Conservation (phyloP, 1,140 invertebrate species). For the Marisa cornuarietis region DNA sequence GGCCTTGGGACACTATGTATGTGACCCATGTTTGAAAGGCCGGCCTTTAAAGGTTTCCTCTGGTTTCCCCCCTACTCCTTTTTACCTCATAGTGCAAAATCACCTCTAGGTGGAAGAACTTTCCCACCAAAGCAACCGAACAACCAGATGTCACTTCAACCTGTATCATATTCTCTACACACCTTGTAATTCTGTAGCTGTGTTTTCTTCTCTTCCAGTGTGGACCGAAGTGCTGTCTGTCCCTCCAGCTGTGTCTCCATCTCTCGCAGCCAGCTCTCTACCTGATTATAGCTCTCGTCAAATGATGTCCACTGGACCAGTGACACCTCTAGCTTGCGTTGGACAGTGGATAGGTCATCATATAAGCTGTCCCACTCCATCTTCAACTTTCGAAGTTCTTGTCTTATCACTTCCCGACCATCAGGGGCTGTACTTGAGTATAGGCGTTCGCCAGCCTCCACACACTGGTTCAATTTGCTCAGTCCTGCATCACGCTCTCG, state of each 20-base stretch:
- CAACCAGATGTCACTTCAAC: too few relatives aligned
- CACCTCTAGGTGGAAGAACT: too few relatives aligned
- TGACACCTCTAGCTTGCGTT: slow-evolving; percentile 85
- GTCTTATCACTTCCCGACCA: slow-evolving; percentile 85
- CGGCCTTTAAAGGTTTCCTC: too few relatives aligned
- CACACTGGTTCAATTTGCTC: slow-evolving; percentile 81
- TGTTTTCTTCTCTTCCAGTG: slow-evolving; percentile 88
- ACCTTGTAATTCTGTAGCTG: slow-evolving; percentile 76
- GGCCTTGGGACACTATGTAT: too few relatives aligned
- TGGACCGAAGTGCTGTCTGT: slow-evolving; percentile 79
- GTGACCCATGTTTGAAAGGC: too few relatives aligned
- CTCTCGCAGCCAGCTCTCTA: slow-evolving; percentile 82
- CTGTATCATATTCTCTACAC: background rate
- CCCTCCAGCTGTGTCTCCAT: slow-evolving; percentile 80
- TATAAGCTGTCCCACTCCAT: slow-evolving; percentile 82
- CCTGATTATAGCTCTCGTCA: slow-evolving; percentile 74
- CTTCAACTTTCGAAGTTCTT: slow-evolving; percentile 78
- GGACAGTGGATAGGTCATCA: slow-evolving; percentile 70
- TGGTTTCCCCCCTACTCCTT: too few relatives aligned
- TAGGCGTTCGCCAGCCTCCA: slow-evolving; percentile 88
- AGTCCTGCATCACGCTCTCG: slow-evolving; percentile 81
- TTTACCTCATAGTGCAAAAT: too few relatives aligned
- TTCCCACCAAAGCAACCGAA: too few relatives aligned
- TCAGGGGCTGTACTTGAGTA: slow-evolving; percentile 87
- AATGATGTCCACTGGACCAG: slow-evolving; percentile 63